Base-by-base conservation (phyloP, 2,888 invertebrate species). In the Agriopis marginaria region DNA sequence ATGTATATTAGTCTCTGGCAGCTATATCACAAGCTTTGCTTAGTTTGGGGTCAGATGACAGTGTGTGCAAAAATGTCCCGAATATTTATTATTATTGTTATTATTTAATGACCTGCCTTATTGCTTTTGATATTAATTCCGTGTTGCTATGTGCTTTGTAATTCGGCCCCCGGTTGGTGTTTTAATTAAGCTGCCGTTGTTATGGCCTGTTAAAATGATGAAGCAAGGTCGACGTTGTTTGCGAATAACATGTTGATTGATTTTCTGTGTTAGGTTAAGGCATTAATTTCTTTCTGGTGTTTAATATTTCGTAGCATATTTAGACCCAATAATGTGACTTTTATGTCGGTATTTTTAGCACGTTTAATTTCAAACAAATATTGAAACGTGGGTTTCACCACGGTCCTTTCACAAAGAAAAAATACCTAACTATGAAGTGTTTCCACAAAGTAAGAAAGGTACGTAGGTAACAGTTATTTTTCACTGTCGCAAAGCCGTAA, bases 41-140 rank as follows among this genome's bases (percentile, higher is more conserved):
- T n/a, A n/a, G n/a, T n/a, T n/a, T n/a, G n/a, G n/a, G n/a, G n/a
- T n/a, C n/a, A n/a, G n/a, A n/a, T n/a, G n/a, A n/a, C n/a, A n/a
- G n/a, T n/a, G n/a, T n/a, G n/a, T n/a, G n/a, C n/a, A n/a, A n/a
- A n/a, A n/a, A n/a, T n/a, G n/a, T n/a, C n/a, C n/a, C n/a, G n/a
- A n/a, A n/a, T n/a, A n/a, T n/a, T n/a, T n/a, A n/a, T n/a, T n/a
- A n/a, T n/a, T n/a, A n/a, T n/a, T n/a, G n/a, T n/a, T n/a, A n/a
- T n/a, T n/a, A n/a, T n/a, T n/a, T n/a, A n/a, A 73, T 71, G 81
- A 82, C 85, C 85, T 85, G 80, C 85, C 83, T 80, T 80, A 81
- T 50, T 55, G 42, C 45, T 45, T 68, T 49, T 54, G 7, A 61
- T 39, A 47, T 17, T 47, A 56, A 50, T 58, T 42, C 23, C 64